phyloP scores from a whole-genome alignment of 2,888 invertebrate genomes.

The Aphrophora alni region DNA sequence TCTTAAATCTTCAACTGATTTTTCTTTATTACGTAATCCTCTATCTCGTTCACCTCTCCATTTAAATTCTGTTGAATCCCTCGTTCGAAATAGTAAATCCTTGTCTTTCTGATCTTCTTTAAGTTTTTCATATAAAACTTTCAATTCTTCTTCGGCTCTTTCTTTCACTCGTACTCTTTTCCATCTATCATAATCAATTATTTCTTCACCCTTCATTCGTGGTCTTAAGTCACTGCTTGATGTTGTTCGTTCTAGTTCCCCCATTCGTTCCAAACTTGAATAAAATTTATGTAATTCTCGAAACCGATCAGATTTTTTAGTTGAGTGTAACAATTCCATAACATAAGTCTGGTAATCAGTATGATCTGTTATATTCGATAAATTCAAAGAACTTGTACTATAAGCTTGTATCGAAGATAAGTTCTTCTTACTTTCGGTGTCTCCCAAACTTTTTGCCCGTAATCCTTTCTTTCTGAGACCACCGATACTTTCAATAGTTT shows the following conservation, averaged over 20 bases:
- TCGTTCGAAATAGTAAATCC: conserved; percentile 81
- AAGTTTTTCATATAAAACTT: conserved; percentile 76
- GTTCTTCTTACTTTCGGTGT: conserved; percentile 59
- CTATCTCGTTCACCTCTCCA: conserved; percentile 84
- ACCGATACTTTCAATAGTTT: conserved; percentile 56
- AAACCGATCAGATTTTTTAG: conserved; percentile 78
- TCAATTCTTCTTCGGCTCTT: conserved; percentile 82
- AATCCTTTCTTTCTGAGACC: conserved; percentile 59
- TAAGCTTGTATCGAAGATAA: conserved; percentile 43
- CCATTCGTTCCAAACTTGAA: conserved; percentile 82
- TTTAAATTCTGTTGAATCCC: conserved; percentile 72
- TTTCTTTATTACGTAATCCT: conserved; percentile 80
- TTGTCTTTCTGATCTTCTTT: conserved; percentile 80
- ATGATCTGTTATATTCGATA: conserved; percentile 52
- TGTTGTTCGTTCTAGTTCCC: conserved; percentile 79
- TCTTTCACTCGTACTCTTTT: conserved; percentile 79
- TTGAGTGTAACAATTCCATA: conserved; percentile 67
- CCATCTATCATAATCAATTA: conserved; percentile 89
- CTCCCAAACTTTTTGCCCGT: conserved; percentile 71
- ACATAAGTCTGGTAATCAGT: conserved; percentile 72
- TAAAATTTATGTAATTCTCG: conserved; percentile 86
- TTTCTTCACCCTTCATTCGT: conserved; percentile 76
- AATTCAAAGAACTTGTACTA: conserved; percentile 60
- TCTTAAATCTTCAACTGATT: conserved; percentile 85
- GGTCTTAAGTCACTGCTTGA: conserved; percentile 73